Base-by-base conservation (phyloP, 1,140 invertebrate genomes). In the Hycleus phaleratus region DNA sequence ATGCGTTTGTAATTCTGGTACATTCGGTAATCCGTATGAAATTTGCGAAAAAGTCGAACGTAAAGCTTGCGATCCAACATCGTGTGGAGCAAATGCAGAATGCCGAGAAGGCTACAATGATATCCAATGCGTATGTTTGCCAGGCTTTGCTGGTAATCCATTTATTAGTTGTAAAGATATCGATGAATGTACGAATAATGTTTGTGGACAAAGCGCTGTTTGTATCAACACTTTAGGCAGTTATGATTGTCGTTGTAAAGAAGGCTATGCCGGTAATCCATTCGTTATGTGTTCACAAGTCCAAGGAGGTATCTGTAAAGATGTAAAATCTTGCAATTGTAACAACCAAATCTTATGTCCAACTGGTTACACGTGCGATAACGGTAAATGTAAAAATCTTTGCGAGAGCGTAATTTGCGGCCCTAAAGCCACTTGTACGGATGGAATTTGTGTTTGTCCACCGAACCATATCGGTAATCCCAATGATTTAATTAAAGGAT, bases 191-290 rank as follows among this genome's bases (percentile, higher is more conserved):
- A 80, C 75, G 43, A 81, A 80, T 52, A 86, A 87, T 67, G 87
- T 88, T 3, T 95, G 92, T 72, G 92, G 90, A 12, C 78, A 82
- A 58, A 90, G 91, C 71, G 91, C 92, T 1, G 84, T 87, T 18
- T 95, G 93, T 67, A 87, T 95, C 43, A 95, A 95, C 67, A 91
- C 88, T 0, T 80, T 85, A 4, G 92, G 92, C 45, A 85, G 87
- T 62, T 95, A 86, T 66, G 90, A 92, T 68, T 96, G 93, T 72
- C 80, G 86, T 2, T 96, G 93, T 67, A 83, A 86, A 62, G 85
- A 85, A 53, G 84, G 84, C 43, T 89, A 84, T 71, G 82, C 84
- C 49, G 92, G 92, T 44, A 92, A 94, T 79, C 91, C 92, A 0
- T 93, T 92, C 67, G 78, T 84, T 54, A 82, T 85, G 59, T 94